These are phyloP conservation scores for Ectemnius lituratus DNA, from an alignment of 2,888 invertebrate species.

Conservation along the genomic window DNA sequence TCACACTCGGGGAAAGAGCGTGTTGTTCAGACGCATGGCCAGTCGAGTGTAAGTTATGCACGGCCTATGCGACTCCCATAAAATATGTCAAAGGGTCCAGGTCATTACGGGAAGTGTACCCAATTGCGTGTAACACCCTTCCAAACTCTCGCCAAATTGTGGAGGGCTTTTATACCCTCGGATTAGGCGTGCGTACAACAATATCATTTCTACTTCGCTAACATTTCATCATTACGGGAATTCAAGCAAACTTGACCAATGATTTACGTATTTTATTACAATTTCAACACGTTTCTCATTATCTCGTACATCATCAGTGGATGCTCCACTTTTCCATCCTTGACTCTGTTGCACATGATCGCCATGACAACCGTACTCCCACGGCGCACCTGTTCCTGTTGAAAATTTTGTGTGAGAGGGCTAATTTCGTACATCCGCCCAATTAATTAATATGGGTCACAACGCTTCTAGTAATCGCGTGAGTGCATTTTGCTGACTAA, in stretches of 20 bases:
- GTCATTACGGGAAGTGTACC: constrained; percentile 70
- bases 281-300: no score
- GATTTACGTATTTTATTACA: no score
- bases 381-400: no score
- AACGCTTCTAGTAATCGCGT: background rate
- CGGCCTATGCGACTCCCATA: constrained; percentile 63
- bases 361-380: no score
- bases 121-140: constrained; percentile 74
- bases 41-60: constrained; percentile 70
- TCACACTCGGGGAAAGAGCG: constrained; percentile 34
- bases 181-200: no score
- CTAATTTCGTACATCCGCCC: constrained; percentile 7
- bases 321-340: no score
- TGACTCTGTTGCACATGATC: no score
- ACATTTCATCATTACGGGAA: no score
- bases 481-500: background rate
- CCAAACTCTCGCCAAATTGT: constrained; percentile 25
- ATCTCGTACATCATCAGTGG: no score
- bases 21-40: constrained; percentile 46
- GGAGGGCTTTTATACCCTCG: no score
- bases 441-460: constrained; percentile 31
- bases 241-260: no score
- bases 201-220: no score
- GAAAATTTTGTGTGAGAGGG: constrained; percentile 28
- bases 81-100: constrained; percentile 64